phyloP scores from a whole-genome alignment of 1,140 invertebrate genomes.

The Drosophila athabasca region DNA sequence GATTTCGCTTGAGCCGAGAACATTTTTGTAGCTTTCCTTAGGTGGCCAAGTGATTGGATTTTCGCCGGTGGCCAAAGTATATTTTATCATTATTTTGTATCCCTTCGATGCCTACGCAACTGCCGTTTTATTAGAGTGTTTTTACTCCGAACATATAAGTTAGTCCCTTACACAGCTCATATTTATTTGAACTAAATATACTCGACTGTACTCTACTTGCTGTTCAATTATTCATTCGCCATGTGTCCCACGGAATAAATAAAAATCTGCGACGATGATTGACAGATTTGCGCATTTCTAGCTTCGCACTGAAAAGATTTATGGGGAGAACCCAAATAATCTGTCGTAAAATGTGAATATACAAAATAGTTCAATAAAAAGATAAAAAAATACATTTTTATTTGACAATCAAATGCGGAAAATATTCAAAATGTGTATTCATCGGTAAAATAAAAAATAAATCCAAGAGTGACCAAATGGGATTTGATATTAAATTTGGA shows the following conservation, averaged over 20 bases:
- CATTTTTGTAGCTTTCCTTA: conserved; percentile 11
- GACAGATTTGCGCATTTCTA: conserved; percentile 41
- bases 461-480: too few species aligned
- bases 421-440: too few species aligned
- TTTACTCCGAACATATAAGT: conserved; percentile 2
- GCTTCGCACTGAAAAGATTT: conserved; percentile 42
- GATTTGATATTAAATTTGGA: too few species aligned
- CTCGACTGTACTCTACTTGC: too few species aligned
- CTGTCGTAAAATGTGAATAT: conserved; percentile 37
- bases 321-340: neutral
- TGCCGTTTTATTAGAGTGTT: neutral
- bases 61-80: conserved; percentile 3
- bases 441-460: too few species aligned
- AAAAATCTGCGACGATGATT: conserved; percentile 41
- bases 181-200: conserved; percentile 10
- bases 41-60: conserved; percentile 6
- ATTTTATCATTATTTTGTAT: conserved; percentile 23
- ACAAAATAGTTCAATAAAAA: conserved; percentile 32
- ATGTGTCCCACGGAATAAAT: conserved; percentile 29
- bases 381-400: conserved; percentile 23
- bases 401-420: too few species aligned
- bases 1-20: conserved; percentile 7
- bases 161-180: conserved; percentile 36
- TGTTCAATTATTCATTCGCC: conserved; percentile 30
- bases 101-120: neutral